These are phyloP conservation scores for Antigone vipio DNA, from an alignment of 2,113 vertebrate species.

Conservation along the genomic window DNA sequence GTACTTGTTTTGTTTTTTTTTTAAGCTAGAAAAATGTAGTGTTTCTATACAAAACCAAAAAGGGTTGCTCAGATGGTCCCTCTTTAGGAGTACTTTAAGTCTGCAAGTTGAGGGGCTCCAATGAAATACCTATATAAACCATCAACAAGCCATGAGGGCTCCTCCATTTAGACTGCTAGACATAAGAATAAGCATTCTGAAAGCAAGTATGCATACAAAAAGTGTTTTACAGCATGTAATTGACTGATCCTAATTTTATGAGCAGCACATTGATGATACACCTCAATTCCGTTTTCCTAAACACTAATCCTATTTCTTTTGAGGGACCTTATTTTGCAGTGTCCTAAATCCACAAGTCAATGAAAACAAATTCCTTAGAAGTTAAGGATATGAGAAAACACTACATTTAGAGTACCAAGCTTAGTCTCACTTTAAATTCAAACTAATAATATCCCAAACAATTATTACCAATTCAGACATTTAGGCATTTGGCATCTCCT, in stretches of 20 bases:
- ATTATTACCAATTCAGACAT: not conserved
- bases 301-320: not conserved
- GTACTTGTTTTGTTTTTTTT: constrained; percentile 1
- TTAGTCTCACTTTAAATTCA: not conserved
- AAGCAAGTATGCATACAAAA: not conserved
- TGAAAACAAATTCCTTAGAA: not conserved
- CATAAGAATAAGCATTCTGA: not conserved
- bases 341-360: not conserved
- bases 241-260: not conserved
- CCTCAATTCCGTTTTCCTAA: not conserved
- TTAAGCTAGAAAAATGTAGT: not conserved
- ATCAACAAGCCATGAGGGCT: not conserved
- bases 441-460: not conserved
- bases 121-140: not conserved
- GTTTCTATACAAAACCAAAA: not conserved
- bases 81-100: not conserved
- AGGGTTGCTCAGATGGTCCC: not conserved
- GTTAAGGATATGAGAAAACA: not conserved
- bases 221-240: not conserved
- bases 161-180: not conserved
- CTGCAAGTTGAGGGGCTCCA: not conserved
- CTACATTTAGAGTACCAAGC: not conserved
- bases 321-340: not conserved
- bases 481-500: not conserved
- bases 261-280: not conserved